Evolutionary conservation across 2,888 invertebrate genomes (phyloP).

Genomic region (Pasiphila rectangulata): DNA sequence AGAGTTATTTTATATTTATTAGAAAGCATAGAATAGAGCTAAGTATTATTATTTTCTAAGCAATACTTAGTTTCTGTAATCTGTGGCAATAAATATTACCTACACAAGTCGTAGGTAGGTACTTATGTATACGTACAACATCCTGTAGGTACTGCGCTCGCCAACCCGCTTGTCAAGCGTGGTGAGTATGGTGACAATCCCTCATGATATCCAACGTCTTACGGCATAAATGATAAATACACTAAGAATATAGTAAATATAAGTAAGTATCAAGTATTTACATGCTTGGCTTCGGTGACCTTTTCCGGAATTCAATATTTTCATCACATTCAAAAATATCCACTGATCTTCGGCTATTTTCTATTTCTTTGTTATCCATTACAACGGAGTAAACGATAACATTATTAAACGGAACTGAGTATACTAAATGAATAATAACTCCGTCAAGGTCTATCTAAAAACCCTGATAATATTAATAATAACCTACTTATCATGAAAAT

Average conservation of each 20-base stretch:
- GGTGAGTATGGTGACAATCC: no score
- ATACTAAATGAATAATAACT: constrained; percentile 1
- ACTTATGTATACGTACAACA: background rate
- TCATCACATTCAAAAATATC: constrained; percentile 12
- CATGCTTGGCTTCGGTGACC: constrained; percentile 13
- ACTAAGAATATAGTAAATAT: background rate
- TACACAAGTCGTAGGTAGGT: no score
- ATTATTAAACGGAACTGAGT: constrained; percentile 8
- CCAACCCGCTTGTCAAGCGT: no score
- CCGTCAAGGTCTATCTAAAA: constrained; percentile 14
- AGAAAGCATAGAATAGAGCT: no score
- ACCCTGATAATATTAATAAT: constrained; percentile 13
- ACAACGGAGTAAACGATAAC: constrained; percentile 14
- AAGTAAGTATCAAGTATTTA: constrained; percentile 2
- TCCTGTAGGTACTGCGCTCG: no score
- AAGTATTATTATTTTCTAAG: no score
- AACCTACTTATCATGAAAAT: constrained; percentile 10
- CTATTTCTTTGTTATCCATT: constrained; percentile 8
- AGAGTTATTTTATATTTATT: no score
- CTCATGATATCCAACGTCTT: no score
- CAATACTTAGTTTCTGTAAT: no score
- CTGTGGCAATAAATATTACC: no score
- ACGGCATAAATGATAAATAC: no score
- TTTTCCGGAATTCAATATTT: constrained; percentile 9
- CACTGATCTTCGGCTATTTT: constrained; percentile 9